These are phyloP conservation scores for Crocuta crocuta DNA, from an alignment of 2,113 vertebrate species.

Conservation along the genomic window DNA sequence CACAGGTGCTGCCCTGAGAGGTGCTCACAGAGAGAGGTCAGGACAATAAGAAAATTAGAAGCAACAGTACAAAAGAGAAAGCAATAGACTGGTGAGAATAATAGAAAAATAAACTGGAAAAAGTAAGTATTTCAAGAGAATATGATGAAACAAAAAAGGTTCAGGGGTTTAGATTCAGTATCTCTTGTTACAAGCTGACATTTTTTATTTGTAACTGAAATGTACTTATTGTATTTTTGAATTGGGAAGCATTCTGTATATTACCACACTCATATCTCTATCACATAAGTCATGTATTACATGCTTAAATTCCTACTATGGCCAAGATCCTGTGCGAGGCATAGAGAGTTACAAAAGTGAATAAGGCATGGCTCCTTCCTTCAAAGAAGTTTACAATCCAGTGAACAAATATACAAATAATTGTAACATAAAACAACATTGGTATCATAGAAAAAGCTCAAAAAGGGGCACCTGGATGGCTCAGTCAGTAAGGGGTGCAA, in stretches of 20 bases:
- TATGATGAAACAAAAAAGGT: not conserved
- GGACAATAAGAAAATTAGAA: not conserved
- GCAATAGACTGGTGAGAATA: not conserved
- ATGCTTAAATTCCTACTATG: not conserved
- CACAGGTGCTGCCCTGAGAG: not conserved
- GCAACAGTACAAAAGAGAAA: not conserved
- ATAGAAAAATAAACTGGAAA: not conserved
- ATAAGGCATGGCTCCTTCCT: not conserved
- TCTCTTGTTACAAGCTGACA: not conserved
- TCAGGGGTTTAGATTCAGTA: not conserved
- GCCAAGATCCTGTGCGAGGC: not conserved
- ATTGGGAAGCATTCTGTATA: not conserved
- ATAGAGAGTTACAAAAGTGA: not conserved
- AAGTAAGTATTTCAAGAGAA: not conserved
- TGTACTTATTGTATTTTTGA: not conserved
- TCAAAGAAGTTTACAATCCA: not conserved
- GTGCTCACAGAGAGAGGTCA: not conserved
- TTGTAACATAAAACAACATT: not conserved
- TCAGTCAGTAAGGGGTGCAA: too few relatives aligned
- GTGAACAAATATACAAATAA: not conserved
- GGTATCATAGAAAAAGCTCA: conserved; percentile 13
- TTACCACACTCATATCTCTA: not conserved
- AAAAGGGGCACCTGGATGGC: not conserved
- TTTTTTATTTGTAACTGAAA: not conserved
- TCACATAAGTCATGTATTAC: not conserved